Conservation (phyloP, 2,113 vertebrate species). For the Corythornis cristatus region DNA sequence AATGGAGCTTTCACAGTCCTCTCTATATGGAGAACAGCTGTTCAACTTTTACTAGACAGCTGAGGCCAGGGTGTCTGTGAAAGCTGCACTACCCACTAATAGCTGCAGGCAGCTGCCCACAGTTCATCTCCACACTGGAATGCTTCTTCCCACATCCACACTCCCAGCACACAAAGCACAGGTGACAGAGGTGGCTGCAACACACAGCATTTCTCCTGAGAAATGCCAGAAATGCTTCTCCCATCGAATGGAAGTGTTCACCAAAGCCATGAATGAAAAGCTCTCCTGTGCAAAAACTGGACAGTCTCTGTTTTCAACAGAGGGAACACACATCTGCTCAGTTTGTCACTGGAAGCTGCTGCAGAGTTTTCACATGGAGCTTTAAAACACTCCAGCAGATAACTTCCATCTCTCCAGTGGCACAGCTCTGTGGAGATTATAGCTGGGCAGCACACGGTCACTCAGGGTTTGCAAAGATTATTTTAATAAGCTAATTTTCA, state of each 20-base stretch:
- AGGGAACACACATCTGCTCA: constrained; percentile 22
- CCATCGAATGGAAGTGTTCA: constrained; percentile 39
- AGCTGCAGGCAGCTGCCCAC: constrained; percentile 82
- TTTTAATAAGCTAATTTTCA: neutral
- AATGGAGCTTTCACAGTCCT: constrained; percentile 82
- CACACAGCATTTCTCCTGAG: constrained; percentile 7
- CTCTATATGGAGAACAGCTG: constrained; percentile 88
- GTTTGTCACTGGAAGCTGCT: neutral
- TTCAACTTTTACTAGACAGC: constrained; percentile 90
- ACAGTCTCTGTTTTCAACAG: constrained; percentile 30
- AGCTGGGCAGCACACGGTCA: neutral
- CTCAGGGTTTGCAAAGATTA: neutral
- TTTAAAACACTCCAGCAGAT: neutral
- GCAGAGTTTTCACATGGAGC: neutral
- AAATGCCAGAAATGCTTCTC: constrained; percentile 38
- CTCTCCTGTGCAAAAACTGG: constrained; percentile 7
- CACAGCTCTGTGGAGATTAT: neutral
- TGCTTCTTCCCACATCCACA: constrained; percentile 39
- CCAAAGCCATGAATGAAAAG: constrained; percentile 37
- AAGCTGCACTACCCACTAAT: constrained; percentile 77
- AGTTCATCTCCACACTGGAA: constrained; percentile 75
- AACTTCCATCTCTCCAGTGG: neutral
- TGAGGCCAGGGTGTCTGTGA: constrained; percentile 81
- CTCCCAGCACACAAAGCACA: constrained; percentile 63
- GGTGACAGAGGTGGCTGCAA: constrained; percentile 61